Evolutionary conservation across 2,888 invertebrate species (phyloP).

Genomic region (Drosophila putrida): DNA sequence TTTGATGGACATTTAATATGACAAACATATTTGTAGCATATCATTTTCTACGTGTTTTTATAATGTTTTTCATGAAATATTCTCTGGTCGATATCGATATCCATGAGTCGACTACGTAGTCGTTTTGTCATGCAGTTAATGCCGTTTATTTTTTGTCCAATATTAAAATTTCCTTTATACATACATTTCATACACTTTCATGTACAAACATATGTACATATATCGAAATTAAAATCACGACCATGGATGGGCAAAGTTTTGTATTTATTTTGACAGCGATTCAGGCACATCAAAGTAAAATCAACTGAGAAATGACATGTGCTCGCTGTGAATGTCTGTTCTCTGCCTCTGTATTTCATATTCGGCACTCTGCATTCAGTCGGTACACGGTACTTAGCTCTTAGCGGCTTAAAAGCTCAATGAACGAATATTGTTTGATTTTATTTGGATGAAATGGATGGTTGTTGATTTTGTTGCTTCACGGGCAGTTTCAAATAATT

Average conservation of each 20-base stretch:
- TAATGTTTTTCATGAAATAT: neutral
- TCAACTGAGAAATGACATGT: conserved; percentile 45
- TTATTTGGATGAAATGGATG: conserved; percentile 33
- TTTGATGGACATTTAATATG: neutral
- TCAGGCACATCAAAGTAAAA: conserved; percentile 50
- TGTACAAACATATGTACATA: neutral
- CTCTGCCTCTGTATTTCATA: neutral
- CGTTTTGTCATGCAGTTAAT: conserved; percentile 2
- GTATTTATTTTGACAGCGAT: conserved; percentile 47
- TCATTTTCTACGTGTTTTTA: neutral
- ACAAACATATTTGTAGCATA: neutral
- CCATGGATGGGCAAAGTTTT: conserved; percentile 24
- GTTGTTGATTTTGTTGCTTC: conserved; percentile 10
- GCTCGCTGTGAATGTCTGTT: conserved; percentile 9
- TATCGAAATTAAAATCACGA: conserved; percentile 20
- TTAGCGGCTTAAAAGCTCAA: conserved; percentile 74
- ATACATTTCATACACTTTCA: conserved; percentile 4
- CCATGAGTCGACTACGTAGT: conserved; percentile 10
- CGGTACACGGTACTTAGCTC: conserved; percentile 27
- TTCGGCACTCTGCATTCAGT: conserved; percentile 7
- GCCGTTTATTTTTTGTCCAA: conserved; percentile 3
- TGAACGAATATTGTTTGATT: conserved; percentile 70
- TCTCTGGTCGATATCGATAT: neutral
- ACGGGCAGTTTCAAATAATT: conserved; percentile 62
- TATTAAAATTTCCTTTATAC: conserved; percentile 22